Evolutionary conservation across 1,140 invertebrate species (phyloP).

Genomic region (Heterodera schachtii): DNA sequence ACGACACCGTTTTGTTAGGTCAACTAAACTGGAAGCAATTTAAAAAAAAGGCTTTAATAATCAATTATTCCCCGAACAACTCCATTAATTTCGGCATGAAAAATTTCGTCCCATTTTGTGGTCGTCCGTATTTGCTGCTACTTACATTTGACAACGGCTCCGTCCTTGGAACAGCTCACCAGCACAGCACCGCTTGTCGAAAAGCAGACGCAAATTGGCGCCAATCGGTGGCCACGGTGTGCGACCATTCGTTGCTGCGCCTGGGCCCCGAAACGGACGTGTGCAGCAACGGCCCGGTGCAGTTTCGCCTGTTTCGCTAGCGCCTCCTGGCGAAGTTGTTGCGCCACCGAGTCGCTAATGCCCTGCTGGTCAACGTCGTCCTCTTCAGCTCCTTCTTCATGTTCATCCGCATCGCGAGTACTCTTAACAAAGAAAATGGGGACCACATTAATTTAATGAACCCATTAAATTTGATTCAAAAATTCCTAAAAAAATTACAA

Average conservation of each 20-base stretch:
- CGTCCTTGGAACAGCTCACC: constrained; percentile 52
- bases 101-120: too few species aligned
- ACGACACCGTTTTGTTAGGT: constrained; percentile 32
- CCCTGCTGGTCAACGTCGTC: constrained; percentile 1
- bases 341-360: constrained; percentile 1
- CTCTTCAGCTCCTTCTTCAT: neutral
- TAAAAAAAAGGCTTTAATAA: too few species aligned
- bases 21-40: constrained; percentile 36
- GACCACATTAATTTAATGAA: too few species aligned
- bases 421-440: neutral
- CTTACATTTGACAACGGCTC: constrained; percentile 50
- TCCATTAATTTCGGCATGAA: too few species aligned
- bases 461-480: too few species aligned
- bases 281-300: constrained; percentile 6
- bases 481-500: too few species aligned
- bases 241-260: constrained; percentile 5
- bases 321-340: constrained; percentile 19
- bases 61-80: too few species aligned
- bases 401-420: neutral
- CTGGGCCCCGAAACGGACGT: constrained; percentile 7
- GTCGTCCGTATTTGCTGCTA: neutral
- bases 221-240: constrained; percentile 48
- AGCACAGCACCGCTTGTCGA: constrained; percentile 37
- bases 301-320: constrained; percentile 9
- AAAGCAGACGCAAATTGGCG: constrained; percentile 44